These are phyloP conservation scores for Hydrolagus colliei DNA, from an alignment of 2,797 vertebrate species.

Conservation along the genomic window DNA sequence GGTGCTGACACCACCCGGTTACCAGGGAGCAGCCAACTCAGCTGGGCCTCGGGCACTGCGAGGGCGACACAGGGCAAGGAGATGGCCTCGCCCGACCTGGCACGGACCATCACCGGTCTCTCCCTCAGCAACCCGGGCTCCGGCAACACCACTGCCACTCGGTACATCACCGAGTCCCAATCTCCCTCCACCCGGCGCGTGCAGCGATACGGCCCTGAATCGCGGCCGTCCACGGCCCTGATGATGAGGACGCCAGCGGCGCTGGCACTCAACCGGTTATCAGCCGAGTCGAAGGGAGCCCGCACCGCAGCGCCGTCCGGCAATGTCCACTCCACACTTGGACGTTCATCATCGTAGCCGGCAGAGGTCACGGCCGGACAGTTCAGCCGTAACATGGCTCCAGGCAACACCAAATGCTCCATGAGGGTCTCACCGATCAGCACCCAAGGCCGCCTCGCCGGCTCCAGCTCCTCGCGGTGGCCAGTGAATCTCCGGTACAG, in stretches of 20 bases:
- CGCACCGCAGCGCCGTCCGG: constrained; percentile 65
- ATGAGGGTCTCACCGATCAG: constrained; percentile 60
- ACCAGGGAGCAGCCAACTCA: constrained; percentile 78
- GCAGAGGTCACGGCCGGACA: constrained; percentile 60
- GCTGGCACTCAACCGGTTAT: constrained; percentile 61
- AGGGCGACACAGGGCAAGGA: constrained; percentile 58
- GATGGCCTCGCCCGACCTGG: constrained; percentile 54
- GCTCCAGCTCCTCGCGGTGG: constrained; percentile 42
- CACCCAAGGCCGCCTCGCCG: constrained; percentile 66
- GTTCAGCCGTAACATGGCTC: constrained; percentile 54
- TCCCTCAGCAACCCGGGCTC: too few relatives aligned
- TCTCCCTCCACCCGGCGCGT: constrained; percentile 62
- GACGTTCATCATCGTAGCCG: constrained; percentile 41
- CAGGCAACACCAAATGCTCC: constrained; percentile 53
- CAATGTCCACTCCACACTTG: constrained; percentile 64
- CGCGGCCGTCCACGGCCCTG: constrained; percentile 48
- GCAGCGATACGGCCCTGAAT: constrained; percentile 76
- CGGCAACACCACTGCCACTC: constrained; percentile 53
- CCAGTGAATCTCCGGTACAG: constrained; percentile 49
- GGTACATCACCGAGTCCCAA: constrained; percentile 51
- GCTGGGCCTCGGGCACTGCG: constrained; percentile 65
- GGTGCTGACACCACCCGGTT: constrained; percentile 48
- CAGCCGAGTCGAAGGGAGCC: constrained; percentile 51
- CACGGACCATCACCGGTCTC: constrained; percentile 55
- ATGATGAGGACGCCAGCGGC: constrained; percentile 60